Evolutionary conservation across 53 echinoderm and acorn worm species (phyloP), one percentile per base, ranked within the genome.

Genomic region (Arbacia lixula): DNA sequence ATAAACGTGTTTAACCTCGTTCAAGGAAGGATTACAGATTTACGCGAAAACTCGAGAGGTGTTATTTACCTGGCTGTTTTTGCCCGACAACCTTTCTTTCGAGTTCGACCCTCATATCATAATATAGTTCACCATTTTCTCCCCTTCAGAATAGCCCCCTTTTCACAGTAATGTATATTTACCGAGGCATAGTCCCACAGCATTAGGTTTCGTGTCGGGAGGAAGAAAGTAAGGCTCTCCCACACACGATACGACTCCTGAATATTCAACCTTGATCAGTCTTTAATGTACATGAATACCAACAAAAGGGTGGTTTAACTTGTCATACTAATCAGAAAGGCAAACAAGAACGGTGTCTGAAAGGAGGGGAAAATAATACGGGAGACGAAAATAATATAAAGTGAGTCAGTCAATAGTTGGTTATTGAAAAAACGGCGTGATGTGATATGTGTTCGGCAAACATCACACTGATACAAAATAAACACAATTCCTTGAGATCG

Each of bases 301-400:
- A 75, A 75, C 75, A 75, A 75, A 53, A 75, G 75, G 54, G 54
- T 53, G 75, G 75, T 75, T 75, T 75, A 75, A 75, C 75, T 75
- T 75, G 75, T 75, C 75, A 75, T 75, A 31, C 54, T 75, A 75
- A 75, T 75, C 75, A 75, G 35, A 75, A 75, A 75, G 16, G 75
- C 54, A 75, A 75, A 53, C 75, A 75, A n/a, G 36, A 6, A 54
- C n/a, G 20, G 53, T 54, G 52, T 75, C 53, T 31, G 9, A 53
- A 53, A 54, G 36, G 24, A 75, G 33, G 38, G 36, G 24, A 32
- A 75, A 31, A 75, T 28, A 31, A 53, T 22, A 28, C 3, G 10
- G 33, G 75, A 41, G n/a, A 6, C 52, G 75, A 53, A 75, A 53
- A 53, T 53, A 32, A 26, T 4, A 56, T 5, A 35, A 36, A 75